Base-by-base conservation (phyloP, 2,888 invertebrate genomes). In the Hetaerina titia region DNA sequence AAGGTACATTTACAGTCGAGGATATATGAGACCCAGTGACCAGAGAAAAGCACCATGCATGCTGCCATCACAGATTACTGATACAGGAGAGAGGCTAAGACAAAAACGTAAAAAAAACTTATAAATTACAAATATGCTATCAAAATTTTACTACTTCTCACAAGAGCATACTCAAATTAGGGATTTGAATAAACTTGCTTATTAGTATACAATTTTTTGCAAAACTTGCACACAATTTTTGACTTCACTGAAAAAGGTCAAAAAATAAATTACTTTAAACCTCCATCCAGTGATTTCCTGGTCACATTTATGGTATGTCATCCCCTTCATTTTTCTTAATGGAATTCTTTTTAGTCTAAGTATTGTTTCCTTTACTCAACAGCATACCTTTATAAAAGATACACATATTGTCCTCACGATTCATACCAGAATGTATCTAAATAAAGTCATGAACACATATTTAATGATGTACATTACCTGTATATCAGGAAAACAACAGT, bases 21-120 rank as follows among this genome's bases (percentile, higher is more conserved):
- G 94, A 89, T 88, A 89, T 64, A 88, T 63, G 64, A 95, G 88
- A 95, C 89, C 89, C 94, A 95, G 94, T 95, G 94, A 95, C 94
- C 94, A 95, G 94, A 64, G 89, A 95, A 89, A 95, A 95, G 94
- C 94, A 95, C 94, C 94, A 95, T 94, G 94, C 94, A 90, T 90
- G 64, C 90, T 90, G 63, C 64, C 63, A 63, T 94, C 31, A 88
- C 94, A 88, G 60, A 94, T 87, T 63, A 94, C 94, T 87, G 94
- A 88, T 88, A 88, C 89, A 95, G 88, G 88, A 89, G 11, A 95
- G 63, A 95, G 22, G 25, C 89, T 69, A 45, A 95, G 56, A 89
- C 60, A 25, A 57, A 56, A 57, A 63, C 31, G 6, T 89, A 64
- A 89, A 88, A 74, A 81, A 69, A 19, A 57, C 11, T 74, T 45